These are phyloP conservation scores for Montipora sp. DNA, from an alignment of 64 coral and sea anemone species.

Conservation along the genomic window DNA sequence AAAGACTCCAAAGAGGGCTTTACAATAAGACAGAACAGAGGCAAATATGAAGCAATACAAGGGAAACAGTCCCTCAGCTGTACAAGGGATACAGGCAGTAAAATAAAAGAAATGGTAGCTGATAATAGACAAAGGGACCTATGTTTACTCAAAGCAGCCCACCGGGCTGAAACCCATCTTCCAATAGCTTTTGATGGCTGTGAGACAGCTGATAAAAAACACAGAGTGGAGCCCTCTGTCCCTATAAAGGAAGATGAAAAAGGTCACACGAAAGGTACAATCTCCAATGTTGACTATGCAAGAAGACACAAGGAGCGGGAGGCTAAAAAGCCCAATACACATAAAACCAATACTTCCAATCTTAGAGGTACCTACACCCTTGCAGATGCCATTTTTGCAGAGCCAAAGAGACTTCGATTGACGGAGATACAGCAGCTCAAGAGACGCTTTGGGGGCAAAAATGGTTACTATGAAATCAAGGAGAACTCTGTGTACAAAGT, in stretches of 20 bases:
- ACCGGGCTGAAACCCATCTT: not conserved
- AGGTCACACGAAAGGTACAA: too few species aligned
- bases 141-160: too few species aligned
- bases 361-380: not conserved
- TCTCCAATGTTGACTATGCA: too few species aligned
- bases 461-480: slow-evolving; percentile 48
- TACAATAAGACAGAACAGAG: not conserved
- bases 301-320: not conserved
- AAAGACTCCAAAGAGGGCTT: not conserved
- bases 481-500: slow-evolving; percentile 56
- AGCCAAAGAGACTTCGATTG: slow-evolving; percentile 60
- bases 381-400: not conserved
- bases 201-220: too few species aligned
- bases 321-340: not conserved
- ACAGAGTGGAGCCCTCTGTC: not conserved
- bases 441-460: slow-evolving; percentile 67
- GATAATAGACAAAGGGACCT: too few species aligned
- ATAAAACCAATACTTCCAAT: not conserved
- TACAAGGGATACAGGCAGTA: not conserved
- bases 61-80: not conserved
- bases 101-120: not conserved
- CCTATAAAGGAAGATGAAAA: not conserved
- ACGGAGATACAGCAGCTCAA: slow-evolving; percentile 76
- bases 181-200: not conserved
- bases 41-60: not conserved